A percentile compares a stretch with the other conserved stretches of the same genome.
Evolutionary conservation across 2,888 invertebrate species (phyloP).

Genomic region (Nomada ferruginata): DNA sequence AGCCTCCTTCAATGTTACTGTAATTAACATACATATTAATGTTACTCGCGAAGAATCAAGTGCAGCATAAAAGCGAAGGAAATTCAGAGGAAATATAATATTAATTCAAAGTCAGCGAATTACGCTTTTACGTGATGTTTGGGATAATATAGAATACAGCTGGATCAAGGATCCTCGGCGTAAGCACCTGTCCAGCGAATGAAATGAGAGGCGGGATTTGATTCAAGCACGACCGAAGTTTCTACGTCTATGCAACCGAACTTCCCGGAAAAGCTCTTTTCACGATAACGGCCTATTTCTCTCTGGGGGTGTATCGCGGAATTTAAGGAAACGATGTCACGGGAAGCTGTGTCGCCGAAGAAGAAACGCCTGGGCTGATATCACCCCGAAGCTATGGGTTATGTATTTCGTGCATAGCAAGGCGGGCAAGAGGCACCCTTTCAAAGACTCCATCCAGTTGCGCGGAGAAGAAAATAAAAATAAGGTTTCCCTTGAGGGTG

Average conservation of each 20-base stretch:
- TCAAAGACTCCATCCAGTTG: conserved; percentile 59
- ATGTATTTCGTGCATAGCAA: conserved; percentile 63
- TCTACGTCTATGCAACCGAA: conserved; percentile 41
- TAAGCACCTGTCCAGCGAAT: neutral
- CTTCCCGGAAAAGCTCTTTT: conserved; percentile 35
- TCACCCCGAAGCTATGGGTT: conserved; percentile 72
- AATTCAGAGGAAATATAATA: no score
- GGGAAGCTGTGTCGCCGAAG: conserved; percentile 48
- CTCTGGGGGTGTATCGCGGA: conserved; percentile 39
- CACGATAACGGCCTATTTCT: conserved; percentile 52
- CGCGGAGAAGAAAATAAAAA: conserved; percentile 66
- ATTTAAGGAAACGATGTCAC: conserved; percentile 68
- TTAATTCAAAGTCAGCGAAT: no score
- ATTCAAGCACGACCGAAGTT: conserved; percentile 39
- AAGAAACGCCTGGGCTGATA: conserved; percentile 60
- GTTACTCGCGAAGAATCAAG: no score
- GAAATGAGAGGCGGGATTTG: conserved; percentile 20
- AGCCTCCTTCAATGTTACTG: no score
- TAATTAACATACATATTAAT: no score
- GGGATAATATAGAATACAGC: neutral
- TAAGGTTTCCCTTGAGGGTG: conserved; percentile 54
- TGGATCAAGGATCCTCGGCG: neutral
- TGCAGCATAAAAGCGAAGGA: no score
- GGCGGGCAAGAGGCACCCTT: conserved; percentile 46
- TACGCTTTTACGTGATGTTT: no score